phyloP scores from a whole-genome alignment of 2,113 vertebrate genomes.

The Podarcis cretensis region DNA sequence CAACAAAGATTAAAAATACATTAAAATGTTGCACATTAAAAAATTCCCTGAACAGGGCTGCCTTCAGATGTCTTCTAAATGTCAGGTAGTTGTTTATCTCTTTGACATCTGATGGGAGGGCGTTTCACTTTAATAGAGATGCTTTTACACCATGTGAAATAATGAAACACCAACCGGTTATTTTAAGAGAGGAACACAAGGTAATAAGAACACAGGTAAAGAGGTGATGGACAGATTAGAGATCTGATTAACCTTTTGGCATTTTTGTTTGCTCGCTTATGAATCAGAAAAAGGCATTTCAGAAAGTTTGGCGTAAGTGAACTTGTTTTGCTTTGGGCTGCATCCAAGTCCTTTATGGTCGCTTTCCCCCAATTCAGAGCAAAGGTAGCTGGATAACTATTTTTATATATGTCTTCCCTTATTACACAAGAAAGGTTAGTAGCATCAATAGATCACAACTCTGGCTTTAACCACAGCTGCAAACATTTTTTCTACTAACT shows the following conservation, averaged over 20 bases:
- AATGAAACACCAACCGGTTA: not conserved
- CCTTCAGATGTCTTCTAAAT: no score
- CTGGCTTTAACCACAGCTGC: not conserved
- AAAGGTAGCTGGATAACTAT: not conserved
- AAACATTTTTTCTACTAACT: not conserved
- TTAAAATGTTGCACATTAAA: no score
- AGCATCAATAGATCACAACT: not conserved
- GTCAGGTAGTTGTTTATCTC: no score
- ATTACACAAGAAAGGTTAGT: not conserved
- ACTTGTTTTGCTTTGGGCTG: not conserved
- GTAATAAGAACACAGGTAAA: not conserved
- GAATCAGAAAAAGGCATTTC: not conserved
- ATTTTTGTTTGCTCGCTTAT: not conserved
- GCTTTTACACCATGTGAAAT: not conserved
- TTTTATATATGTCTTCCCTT: not conserved
- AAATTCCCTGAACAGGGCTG: no score
- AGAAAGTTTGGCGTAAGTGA: not conserved
- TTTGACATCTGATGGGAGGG: no score
- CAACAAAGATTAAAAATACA: no score
- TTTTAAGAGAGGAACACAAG: not conserved
- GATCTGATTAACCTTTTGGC: not conserved
- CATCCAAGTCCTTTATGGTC: not conserved
- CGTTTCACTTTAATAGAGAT: not conserved
- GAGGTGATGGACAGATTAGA: not conserved
- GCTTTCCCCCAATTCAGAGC: not conserved